A percentile compares a stretch with the other conserved stretches of the same genome.
phyloP scores from a whole-genome alignment of 2,888 invertebrate species.

The Leptogaster cylindrica region DNA sequence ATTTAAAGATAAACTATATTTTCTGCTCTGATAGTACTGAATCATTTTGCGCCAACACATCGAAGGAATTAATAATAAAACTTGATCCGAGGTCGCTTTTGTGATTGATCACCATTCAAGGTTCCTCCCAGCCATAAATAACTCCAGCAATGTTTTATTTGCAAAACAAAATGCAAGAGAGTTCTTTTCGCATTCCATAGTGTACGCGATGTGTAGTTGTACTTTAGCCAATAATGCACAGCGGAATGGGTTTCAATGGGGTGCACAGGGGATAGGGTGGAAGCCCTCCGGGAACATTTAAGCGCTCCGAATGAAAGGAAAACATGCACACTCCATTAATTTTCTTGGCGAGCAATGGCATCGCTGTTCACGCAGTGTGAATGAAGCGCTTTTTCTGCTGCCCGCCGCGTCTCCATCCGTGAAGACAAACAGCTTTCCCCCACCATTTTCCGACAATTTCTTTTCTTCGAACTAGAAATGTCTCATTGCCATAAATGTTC shows the following conservation, averaged over 20 bases:
- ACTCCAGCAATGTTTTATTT: neutral
- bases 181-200: neutral
- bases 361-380: neutral
- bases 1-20: too few species aligned
- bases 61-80: too few species aligned
- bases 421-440: neutral
- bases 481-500: conserved; percentile 38
- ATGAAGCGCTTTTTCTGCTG: neutral
- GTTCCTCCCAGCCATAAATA: neutral
- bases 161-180: neutral
- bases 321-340: conserved; percentile 62
- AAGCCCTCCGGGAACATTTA: neutral
- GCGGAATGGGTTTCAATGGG: too few species aligned
- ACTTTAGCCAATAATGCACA: too few species aligned
- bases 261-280: too few species aligned
- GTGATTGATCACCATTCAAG: too few species aligned
- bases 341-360: conserved; percentile 49
- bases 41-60: too few species aligned
- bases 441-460: neutral
- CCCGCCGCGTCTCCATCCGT: neutral
- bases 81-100: too few species aligned
- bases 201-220: too few species aligned
- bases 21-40: too few species aligned
- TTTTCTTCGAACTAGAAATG: conserved; percentile 10
- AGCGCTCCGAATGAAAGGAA: conserved; percentile 59